phyloP scores from a whole-genome alignment of 1,140 invertebrate species.

The Lasioglossum baleicum region DNA sequence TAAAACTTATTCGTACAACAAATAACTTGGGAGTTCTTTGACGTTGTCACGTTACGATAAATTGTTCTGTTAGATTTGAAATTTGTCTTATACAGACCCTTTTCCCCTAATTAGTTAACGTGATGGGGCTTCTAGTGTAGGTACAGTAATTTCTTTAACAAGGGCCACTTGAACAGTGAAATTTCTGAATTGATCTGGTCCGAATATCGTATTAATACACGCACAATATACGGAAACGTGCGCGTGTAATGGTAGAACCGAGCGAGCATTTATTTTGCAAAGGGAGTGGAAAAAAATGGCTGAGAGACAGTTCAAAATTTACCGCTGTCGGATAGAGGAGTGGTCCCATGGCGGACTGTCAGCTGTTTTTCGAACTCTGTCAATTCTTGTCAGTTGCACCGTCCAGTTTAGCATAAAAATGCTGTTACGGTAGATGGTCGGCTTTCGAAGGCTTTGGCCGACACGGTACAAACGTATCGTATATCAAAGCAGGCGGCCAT shows the following conservation, averaged over 20 bases:
- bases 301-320: slow-evolving; percentile 55
- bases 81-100: no score
- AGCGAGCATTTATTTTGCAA: slow-evolving; percentile 37
- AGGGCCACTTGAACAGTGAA: background rate
- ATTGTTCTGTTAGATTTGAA: no score
- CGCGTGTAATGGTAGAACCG: slow-evolving; percentile 17
- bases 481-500: slow-evolving; percentile 70
- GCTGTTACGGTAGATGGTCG: slow-evolving; percentile 66
- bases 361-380: slow-evolving; percentile 69
- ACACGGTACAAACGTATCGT: slow-evolving; percentile 71
- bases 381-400: slow-evolving; percentile 69
- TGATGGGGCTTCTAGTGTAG: no score
- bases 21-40: no score
- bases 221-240: background rate
- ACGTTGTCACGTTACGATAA: no score
- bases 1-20: no score
- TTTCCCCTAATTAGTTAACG: no score
- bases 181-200: background rate
- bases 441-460: slow-evolving; percentile 65
- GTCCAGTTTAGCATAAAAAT: slow-evolving; percentile 70
- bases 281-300: slow-evolving; percentile 32
- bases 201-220: background rate
- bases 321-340: slow-evolving; percentile 56
- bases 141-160: background rate
- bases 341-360: slow-evolving; percentile 55